Base-by-base conservation (phyloP, 2,888 invertebrate genomes). In the Gymnoscelis rufifasciata region DNA sequence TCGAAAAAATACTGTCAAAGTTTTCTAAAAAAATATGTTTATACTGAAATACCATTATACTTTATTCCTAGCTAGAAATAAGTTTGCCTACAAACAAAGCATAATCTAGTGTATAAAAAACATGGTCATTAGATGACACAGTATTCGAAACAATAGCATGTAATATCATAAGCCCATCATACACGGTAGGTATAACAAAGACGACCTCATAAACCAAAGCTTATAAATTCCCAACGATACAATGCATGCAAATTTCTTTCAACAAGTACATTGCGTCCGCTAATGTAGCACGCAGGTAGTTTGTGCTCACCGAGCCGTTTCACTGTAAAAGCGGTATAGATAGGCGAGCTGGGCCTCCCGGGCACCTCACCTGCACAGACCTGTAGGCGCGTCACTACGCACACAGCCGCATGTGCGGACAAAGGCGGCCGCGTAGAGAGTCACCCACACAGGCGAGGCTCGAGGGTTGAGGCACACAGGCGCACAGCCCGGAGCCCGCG, bases 291-390 rank as follows among this genome's bases (percentile, higher is more conserved):
- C 75, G 76, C 74, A 73, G 68, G 69, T 76, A 82, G 76, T 78
- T 75, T 71, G 67, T 73, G 78, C 71, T 75, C 74, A 78, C 68
- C 70, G 71, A 79, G 74, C 66, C 75, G 72, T 78, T 76, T 76
- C 76, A 81, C 72, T 82, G 82, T 81, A 67, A 80, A 77, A 74
- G 68, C 73, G 64, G 71, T 78, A 76, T 79, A 81, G 78, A 64
- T 68, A 63, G 69, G 68, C 69, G 69, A 65, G 74, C 68, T 72
- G 50, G 49, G 69, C 71, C 70, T 13, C 78, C 78, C 78, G 80
- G 78, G 78, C 76, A 75, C 78, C 84, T 84, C 74, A 86, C 83
- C 83, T 83, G 82, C 74, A 68, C 73, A 82, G 79, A 78, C 77
- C 74, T 68, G 66, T 76, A 75, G 79, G 78, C 82, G 76, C 81